Percentiles rank a stretch among this genome's conserved stretches.
phyloP scores from a whole-genome alignment of 2,797 vertebrate species.

The Clarias laeviceps region DNA sequence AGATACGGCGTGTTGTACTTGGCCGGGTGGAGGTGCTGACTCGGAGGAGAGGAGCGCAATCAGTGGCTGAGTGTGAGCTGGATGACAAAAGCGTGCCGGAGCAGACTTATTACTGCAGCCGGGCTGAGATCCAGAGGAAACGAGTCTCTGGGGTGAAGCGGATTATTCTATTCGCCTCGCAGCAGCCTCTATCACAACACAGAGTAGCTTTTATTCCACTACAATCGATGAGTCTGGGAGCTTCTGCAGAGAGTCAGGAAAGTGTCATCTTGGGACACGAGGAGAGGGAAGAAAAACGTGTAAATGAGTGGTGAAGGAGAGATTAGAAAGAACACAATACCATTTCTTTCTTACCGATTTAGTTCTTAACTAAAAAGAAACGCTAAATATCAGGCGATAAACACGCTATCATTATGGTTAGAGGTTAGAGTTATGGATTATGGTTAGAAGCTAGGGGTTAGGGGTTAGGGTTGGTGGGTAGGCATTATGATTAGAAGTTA shows the following conservation, averaged over 20 bases:
- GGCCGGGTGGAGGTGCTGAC: slow-evolving; percentile 50
- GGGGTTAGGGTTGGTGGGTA: no score
- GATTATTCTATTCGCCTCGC: slow-evolving; percentile 38
- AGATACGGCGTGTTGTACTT: slow-evolving; percentile 72
- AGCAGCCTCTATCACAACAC: slow-evolving; percentile 14
- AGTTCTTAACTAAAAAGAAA: no score
- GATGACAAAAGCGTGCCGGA: slow-evolving; percentile 55
- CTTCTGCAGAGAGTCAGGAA: slow-evolving; percentile 21
- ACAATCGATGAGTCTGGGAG: slow-evolving; percentile 19
- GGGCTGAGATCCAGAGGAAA: slow-evolving; percentile 50
- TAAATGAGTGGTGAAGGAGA: not conserved
- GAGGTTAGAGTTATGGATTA: no score
- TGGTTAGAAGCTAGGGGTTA: no score
- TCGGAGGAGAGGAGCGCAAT: slow-evolving; percentile 56
- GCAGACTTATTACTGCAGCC: slow-evolving; percentile 54
- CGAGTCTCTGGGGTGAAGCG: slow-evolving; percentile 44
- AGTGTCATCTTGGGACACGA: slow-evolving; percentile 26
- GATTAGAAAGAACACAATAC: not conserved
- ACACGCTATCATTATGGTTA: no score
- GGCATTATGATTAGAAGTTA: no score
- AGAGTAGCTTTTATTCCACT: slow-evolving; percentile 32
- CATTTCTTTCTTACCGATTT: no score
- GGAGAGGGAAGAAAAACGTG: not conserved
- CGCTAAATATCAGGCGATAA: no score
- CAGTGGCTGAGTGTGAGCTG: slow-evolving; percentile 55